Evolutionary conservation across 2,888 invertebrate species (phyloP), one percentile per base, ranked within the genome.

Genomic region (Drosophila testacea): DNA sequence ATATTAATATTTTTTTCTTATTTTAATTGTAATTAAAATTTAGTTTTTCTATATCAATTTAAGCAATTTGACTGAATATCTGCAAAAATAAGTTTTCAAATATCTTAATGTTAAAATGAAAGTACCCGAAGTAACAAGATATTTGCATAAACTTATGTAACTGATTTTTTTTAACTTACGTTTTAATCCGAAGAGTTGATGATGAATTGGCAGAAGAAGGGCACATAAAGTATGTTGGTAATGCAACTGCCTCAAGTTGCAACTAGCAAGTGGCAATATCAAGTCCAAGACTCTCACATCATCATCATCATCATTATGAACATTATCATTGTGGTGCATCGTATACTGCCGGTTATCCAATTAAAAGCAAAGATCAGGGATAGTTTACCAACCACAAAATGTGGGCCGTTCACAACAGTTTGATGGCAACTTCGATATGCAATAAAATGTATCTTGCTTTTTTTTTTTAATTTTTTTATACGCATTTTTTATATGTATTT

Each of bases 281-380:
- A 83, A 83, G 83, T 89, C 84, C 85, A 83, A 78, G 67, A 63
- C 85, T 89, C 85, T 89, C 87, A 81, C 84, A 81, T 83, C 78
- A 88, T 69, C 75, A 34, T 48, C 16, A 9, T 34, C 13, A n/a
- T 39, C 47, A 59, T 30, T 4, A 39, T 30, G n/a, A 41, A 30
- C 7, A 52, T 39, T 1, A 41, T 41, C 3, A 6, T 52, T 65
- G 79, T 65, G 59, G 48, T 46, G 51, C 61, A 64, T 61, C 64
- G 55, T 39, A 48, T 48, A 65, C 71, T 83, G 89, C 84, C 81
- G 89, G 89, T 81, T 88, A 84, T 84, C 88, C 83, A 89, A 83
- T 83, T 89, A 89, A 83, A 83, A 81, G 73, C 85, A 66, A 78
- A 83, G 83, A 83, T 83, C 84, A 81, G 89, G 87, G 89, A 89